These are phyloP conservation scores for Sesia apiformis DNA, from an alignment of 2,888 invertebrate species.

Conservation along the genomic window DNA sequence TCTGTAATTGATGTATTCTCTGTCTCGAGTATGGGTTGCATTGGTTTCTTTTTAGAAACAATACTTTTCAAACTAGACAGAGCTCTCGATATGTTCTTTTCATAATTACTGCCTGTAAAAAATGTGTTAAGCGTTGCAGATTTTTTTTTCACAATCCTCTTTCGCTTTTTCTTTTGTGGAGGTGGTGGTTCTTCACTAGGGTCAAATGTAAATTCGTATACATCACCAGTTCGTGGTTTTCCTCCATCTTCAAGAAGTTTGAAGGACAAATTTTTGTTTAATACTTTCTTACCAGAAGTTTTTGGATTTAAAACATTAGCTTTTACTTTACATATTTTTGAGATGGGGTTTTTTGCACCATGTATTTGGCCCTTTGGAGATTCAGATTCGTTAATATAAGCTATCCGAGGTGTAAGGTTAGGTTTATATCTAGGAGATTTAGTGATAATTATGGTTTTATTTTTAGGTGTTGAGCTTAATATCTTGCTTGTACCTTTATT, in stretches of 20 bases:
- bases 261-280: slow-evolving; percentile 31
- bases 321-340: too few species aligned
- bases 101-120: slow-evolving; percentile 42
- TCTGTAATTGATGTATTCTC: not conserved
- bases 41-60: slow-evolving; percentile 14
- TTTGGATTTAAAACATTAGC: not conserved
- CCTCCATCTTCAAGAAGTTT: slow-evolving; percentile 38
- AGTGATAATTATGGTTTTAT: too few species aligned
- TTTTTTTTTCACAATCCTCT: slow-evolving; percentile 32
- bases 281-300: slow-evolving; percentile 11
- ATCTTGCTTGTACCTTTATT: too few species aligned
- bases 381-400: too few species aligned
- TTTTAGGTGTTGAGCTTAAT: too few species aligned
- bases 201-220: slow-evolving; percentile 67
- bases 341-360: too few species aligned
- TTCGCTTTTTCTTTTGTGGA: slow-evolving; percentile 57
- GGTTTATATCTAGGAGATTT: too few species aligned
- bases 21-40: not conserved
- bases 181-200: slow-evolving; percentile 57
- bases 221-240: slow-evolving; percentile 29
- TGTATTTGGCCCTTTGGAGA: too few species aligned
- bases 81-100: slow-evolving; percentile 49
- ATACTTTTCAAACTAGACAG: slow-evolving; percentile 39
- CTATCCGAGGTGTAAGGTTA: too few species aligned
- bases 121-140: slow-evolving; percentile 35